Evolutionary conservation across 2,113 vertebrate genomes (phyloP).

Genomic region (Microcebus ravelobensis): DNA sequence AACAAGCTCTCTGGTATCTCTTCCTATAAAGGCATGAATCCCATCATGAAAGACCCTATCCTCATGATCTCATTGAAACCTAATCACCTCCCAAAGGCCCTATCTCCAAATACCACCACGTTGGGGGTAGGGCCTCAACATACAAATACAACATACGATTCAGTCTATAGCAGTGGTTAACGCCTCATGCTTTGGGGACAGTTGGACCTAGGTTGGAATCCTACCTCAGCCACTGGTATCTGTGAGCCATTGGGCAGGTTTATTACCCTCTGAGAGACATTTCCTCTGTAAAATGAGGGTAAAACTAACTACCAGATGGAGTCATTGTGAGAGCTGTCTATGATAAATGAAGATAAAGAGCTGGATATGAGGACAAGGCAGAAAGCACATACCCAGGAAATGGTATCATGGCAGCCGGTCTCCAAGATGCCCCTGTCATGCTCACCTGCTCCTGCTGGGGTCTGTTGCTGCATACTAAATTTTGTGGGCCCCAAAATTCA

Average conservation of each 20-base stretch:
- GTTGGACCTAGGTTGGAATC: not conserved
- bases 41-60: not conserved
- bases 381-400: not conserved
- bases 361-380: not conserved
- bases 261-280: not conserved
- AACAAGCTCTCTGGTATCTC: not conserved
- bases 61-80: not conserved
- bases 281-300: not conserved
- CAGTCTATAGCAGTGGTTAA: not conserved
- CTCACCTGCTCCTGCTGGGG: not conserved
- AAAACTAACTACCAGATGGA: not conserved
- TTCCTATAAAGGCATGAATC: not conserved
- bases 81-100: not conserved
- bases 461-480: not conserved
- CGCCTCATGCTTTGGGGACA: not conserved
- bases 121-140: not conserved
- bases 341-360: not conserved
- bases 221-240: not conserved
- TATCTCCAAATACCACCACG: not conserved
- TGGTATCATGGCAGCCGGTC: too few relatives aligned
- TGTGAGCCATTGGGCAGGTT: not conserved
- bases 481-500: not conserved
- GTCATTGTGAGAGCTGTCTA: not conserved
- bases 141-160: not conserved
- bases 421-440: rapidly evolving